Conservation (phyloP, 2,797 vertebrate species). For the Pseudochirops corinnae region DNA sequence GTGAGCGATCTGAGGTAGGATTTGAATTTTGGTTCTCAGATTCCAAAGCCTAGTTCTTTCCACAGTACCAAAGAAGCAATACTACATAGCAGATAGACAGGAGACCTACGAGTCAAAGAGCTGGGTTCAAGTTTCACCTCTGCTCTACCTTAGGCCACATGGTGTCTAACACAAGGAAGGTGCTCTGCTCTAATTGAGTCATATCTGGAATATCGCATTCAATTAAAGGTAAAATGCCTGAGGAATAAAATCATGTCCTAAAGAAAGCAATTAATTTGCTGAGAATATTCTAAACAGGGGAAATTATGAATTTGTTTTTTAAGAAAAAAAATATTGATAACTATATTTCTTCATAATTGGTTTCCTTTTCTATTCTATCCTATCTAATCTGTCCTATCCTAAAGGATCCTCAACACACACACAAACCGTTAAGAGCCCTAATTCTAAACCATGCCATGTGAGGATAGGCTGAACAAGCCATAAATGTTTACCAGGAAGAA, state of each 20-base stretch:
- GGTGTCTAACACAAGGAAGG: background rate
- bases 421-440: background rate
- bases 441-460: background rate
- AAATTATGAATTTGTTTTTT: background rate
- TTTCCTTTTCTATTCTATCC: background rate
- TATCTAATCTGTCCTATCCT: background rate
- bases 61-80: background rate
- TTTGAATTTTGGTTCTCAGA: background rate
- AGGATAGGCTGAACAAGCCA: background rate
- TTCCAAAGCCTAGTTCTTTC: background rate
- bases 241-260: background rate
- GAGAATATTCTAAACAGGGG: background rate
- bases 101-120: background rate
- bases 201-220: background rate
- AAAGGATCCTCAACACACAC: background rate
- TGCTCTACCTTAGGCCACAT: background rate
- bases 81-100: background rate
- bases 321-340: background rate
- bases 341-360: background rate
- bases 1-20: background rate
- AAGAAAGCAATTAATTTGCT: background rate
- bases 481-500: background rate
- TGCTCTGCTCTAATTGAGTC: background rate
- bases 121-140: background rate
- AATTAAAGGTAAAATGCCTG: background rate